These are phyloP conservation scores for Eupithecia vulgata DNA, from an alignment of 2,888 invertebrate species.

Conservation along the genomic window DNA sequence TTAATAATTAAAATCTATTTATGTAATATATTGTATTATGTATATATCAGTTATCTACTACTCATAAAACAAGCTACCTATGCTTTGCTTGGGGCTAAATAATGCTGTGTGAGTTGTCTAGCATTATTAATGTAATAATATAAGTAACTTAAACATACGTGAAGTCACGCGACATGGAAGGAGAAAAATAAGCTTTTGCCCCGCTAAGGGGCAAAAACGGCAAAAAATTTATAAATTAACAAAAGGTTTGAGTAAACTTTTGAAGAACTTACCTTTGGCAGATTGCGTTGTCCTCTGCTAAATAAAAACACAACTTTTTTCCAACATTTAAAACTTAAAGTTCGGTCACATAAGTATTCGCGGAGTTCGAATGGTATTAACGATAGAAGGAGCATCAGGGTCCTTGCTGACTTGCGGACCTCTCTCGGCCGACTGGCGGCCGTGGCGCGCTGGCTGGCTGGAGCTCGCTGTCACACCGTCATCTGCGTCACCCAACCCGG, in stretches of 20 bases:
- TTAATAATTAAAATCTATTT: no score
- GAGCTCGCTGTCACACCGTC: constrained; percentile 59
- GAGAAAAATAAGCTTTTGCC: neutral
- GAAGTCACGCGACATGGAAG: neutral
- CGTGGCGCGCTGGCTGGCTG: constrained; percentile 54
- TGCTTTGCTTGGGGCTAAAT: no score
- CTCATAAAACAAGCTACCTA: no score
- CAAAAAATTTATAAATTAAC: neutral
- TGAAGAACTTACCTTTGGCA: constrained; percentile 34
- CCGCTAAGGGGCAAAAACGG: neutral
- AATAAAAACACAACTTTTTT: constrained; percentile 33
- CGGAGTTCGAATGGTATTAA: constrained; percentile 58
- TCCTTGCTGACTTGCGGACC: constrained; percentile 65
- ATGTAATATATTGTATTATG: no score
- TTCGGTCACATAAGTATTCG: constrained; percentile 42
- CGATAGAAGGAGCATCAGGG: constrained; percentile 48
- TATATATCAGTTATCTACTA: no score
- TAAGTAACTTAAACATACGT: neutral
- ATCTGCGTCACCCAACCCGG: constrained; percentile 78
- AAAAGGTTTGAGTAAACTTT: neutral
- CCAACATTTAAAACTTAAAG: constrained; percentile 42
- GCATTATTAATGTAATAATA: no score
- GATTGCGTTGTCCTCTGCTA: constrained; percentile 31
- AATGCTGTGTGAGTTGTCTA: no score
- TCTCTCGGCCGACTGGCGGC: constrained; percentile 66